Percentiles rank a stretch among this genome's conserved stretches.
Conservation (phyloP, 2,797 vertebrate species). For the Hapalemur alaotrensis region DNA sequence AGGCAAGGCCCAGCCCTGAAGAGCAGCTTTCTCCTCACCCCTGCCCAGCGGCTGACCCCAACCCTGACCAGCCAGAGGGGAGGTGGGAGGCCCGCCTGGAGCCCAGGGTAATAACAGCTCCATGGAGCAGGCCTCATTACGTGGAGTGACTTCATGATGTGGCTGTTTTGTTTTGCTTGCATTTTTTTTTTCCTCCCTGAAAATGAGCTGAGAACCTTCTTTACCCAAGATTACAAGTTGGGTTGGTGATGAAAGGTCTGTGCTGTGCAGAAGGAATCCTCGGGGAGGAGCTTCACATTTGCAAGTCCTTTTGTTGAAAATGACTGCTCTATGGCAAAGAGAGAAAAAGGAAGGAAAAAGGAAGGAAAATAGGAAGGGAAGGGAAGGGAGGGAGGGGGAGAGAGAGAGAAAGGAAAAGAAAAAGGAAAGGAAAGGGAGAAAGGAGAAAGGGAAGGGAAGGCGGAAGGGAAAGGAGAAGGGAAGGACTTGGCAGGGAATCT, state of each 20-base stretch:
- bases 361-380: neutral
- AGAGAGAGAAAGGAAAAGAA: no score
- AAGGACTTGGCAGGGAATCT: neutral
- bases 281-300: neutral
- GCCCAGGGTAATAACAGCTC: neutral
- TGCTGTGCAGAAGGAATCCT: neutral
- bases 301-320: conserved; percentile 14
- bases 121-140: neutral
- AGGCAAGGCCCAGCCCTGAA: neutral
- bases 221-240: conserved; percentile 60
- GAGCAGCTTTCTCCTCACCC: neutral
- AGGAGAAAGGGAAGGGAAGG: no score
- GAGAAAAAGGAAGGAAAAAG: no score
- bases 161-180: conserved; percentile 23
- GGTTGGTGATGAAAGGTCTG: conserved; percentile 36
- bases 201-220: conserved; percentile 37
- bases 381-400: no score
- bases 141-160: neutral
- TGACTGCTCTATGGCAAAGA: neutral
- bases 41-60: neutral
- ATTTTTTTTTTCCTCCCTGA: conserved; percentile 2
- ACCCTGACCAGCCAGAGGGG: neutral
- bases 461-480: no score
- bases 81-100: neutral
- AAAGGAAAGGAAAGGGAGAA: no score